Evolutionary conservation across 2,888 invertebrate species (phyloP).

Genomic region (Noctua janthina): DNA sequence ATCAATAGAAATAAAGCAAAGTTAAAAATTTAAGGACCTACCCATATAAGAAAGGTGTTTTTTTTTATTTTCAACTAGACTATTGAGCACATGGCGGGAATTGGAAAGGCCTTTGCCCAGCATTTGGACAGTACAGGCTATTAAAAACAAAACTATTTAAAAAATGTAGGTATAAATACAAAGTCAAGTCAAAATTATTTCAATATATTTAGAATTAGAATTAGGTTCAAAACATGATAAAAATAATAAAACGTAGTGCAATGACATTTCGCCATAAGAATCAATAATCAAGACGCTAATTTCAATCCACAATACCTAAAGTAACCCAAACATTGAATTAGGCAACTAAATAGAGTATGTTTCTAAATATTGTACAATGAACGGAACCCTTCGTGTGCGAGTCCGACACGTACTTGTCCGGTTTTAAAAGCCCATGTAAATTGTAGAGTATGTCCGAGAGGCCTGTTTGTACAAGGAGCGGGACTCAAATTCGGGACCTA

Average conservation of each 20-base stretch:
- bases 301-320: not conserved
- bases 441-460: slow-evolving; percentile 48
- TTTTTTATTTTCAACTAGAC: not conserved
- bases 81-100: not conserved
- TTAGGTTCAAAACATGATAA: not conserved
- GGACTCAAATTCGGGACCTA: slow-evolving; percentile 40
- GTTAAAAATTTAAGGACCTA: too few species aligned
- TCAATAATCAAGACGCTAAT: not conserved
- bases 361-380: not conserved
- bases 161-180: too few species aligned
- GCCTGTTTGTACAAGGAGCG: slow-evolving; percentile 52
- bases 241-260: not conserved
- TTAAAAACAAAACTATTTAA: too few species aligned
- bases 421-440: slow-evolving; percentile 53
- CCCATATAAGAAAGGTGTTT: not conserved
- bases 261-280: not conserved
- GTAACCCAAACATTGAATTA: not conserved
- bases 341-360: not conserved
- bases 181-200: not conserved
- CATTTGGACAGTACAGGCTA: too few species aligned
- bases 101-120: too few species aligned
- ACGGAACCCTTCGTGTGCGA: not conserved
- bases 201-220: too few species aligned
- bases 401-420: not conserved
- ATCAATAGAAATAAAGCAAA: not conserved